phyloP scores from a whole-genome alignment of 2,888 invertebrate species.

The Napeogenes sylphis region DNA sequence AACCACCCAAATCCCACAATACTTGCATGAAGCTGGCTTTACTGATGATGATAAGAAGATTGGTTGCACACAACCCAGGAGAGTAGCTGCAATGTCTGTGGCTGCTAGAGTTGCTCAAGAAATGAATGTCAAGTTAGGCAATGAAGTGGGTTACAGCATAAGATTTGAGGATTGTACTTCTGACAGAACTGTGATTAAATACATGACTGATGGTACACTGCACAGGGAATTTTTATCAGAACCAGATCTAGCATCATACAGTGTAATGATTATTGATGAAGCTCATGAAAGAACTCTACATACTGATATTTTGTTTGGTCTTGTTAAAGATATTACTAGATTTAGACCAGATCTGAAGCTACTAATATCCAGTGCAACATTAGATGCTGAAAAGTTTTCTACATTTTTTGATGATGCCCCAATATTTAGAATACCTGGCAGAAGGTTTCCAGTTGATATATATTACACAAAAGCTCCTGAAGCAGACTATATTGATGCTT shows the following conservation, averaged over 20 bases:
- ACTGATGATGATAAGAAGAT: slow-evolving; percentile 90
- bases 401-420: slow-evolving; percentile 99
- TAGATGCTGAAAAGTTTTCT: slow-evolving; percentile 99
- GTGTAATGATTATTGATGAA: slow-evolving; percentile 99
- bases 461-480: slow-evolving; percentile 99
- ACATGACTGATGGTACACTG: slow-evolving; percentile 99
- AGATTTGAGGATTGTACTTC: slow-evolving; percentile 99
- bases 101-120: slow-evolving; percentile 98
- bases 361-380: slow-evolving; percentile 97
- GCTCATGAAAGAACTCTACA: slow-evolving; percentile 99
- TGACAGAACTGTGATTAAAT: slow-evolving; percentile 96
- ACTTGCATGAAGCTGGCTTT: slow-evolving; percentile 95
- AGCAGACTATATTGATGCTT: slow-evolving; percentile 98
- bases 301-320: slow-evolving; percentile 98
- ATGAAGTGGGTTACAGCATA: slow-evolving; percentile 93
- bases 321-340: slow-evolving; percentile 96
- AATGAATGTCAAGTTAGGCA: slow-evolving; percentile 96
- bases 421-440: slow-evolving; percentile 97
- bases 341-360: slow-evolving; percentile 96
- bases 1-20: slow-evolving; percentile 99
- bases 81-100: slow-evolving; percentile 99
- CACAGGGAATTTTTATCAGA: slow-evolving; percentile 98
- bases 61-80: slow-evolving; percentile 97
- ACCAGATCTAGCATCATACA: slow-evolving; percentile 96
- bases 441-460: slow-evolving; percentile 98